Base-by-base conservation (phyloP, 1,140 invertebrate genomes). In the Drosophila trapezifrons region DNA sequence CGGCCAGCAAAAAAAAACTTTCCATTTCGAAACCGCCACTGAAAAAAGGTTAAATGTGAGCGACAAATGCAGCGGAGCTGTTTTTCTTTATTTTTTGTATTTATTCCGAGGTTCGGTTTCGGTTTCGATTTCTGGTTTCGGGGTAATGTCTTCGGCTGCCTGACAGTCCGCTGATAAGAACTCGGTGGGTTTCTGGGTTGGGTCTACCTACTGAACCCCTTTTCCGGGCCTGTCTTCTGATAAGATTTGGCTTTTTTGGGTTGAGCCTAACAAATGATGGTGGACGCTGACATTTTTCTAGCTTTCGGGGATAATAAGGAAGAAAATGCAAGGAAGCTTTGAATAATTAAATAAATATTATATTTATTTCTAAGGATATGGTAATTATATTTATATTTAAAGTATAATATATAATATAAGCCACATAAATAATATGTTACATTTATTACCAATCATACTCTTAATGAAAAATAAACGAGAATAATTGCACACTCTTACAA, bases 11-110 rank as follows among this genome's bases (percentile, higher is more conserved):
- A 59, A 60, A 81, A 69, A 84, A 81, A 85, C 82, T 85, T 85
- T 85, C 82, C 86, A 85, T 85, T 85, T 85, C 83, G 83, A 85
- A 81, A 78, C 83, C 83, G 78, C 35, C 52, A 76, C 57, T 58
- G 35, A 75, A 78, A 63, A 85, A 85, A 85, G 82, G 82, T 85
- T 85, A 85, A 85, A 87, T 78, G 82, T 85, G 82, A 86, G 52
- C 65, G 73, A 73, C 49, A 73, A 55, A 54, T 65, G 57, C 42
- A 42, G n/a, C 18, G 40, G 27, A 54, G 58, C 47, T 51, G 49
- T 55, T 52, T 52, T 69, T 52, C 27, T 43, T 43, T 32, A 32
- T 32, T 10, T 32, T 32, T 32, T 29, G 43, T 55, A 46, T 51
- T 69, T 51, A 27, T 43, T 43, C 43, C 38, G n/a, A 38, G 42